These are phyloP conservation scores for Rhinophrynus dorsalis DNA, from an alignment of 2,797 vertebrate species.

Conservation along the genomic window DNA sequence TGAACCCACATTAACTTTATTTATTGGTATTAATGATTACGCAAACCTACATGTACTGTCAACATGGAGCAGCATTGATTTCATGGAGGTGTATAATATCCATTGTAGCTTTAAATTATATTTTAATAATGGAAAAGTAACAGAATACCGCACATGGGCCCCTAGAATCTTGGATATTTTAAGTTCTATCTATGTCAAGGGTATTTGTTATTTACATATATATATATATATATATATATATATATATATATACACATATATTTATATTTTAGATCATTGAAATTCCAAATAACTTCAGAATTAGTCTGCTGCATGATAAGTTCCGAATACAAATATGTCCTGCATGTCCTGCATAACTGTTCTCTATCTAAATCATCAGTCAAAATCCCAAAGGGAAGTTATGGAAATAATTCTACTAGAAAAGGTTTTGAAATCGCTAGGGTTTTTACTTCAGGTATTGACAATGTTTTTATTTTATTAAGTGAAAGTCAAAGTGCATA, in stretches of 20 bases:
- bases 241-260: too few species aligned
- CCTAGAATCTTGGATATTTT: background rate
- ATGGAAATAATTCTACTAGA: background rate
- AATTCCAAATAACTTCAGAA: background rate
- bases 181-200: background rate
- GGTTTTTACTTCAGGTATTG: too few species aligned
- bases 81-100: background rate
- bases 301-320: too few species aligned
- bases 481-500: too few species aligned
- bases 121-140: background rate
- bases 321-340: too few species aligned
- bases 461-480: too few species aligned
- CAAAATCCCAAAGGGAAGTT: background rate
- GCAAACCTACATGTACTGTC: background rate
- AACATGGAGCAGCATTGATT: background rate
- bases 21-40: constrained; percentile 4
- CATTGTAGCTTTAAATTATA: background rate
- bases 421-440: too few species aligned
- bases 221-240: too few species aligned
- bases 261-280: background rate
- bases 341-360: background rate
- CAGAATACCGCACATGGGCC: too few species aligned
- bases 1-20: background rate
- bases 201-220: background rate
- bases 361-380: background rate